phyloP scores from a whole-genome alignment of 2,888 invertebrate species.

The Euclidia mi region DNA sequence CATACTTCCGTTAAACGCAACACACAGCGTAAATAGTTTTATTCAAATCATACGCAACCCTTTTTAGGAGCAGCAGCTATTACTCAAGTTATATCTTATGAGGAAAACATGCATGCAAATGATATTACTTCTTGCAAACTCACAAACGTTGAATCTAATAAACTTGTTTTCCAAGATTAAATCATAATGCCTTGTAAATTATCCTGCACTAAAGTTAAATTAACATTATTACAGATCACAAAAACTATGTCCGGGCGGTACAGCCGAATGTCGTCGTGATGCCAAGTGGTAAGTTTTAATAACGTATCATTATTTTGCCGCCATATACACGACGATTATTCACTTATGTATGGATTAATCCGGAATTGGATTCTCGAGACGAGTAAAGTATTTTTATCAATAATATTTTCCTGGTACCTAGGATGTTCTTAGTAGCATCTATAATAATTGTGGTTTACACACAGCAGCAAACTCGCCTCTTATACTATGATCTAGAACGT shows the following conservation, averaged over 20 bases:
- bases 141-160: not conserved
- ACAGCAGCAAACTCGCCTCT: too few relatives aligned
- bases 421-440: too few relatives aligned
- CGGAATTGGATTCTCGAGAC: too few relatives aligned
- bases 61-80: not conserved
- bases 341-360: too few relatives aligned
- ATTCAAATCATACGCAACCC: not conserved
- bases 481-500: too few relatives aligned
- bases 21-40: too few relatives aligned
- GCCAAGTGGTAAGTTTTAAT: conserved; percentile 29
- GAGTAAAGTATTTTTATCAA: too few relatives aligned
- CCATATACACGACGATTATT: too few relatives aligned
- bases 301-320: not conserved
- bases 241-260: conserved; percentile 19
- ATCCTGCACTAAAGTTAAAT: not conserved
- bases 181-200: not conserved
- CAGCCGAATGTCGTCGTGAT: conserved; percentile 43
- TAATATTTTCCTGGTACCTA: too few relatives aligned
- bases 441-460: too few relatives aligned
- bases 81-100: not conserved
- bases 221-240: conserved; percentile 30
- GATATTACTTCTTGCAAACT: not conserved
- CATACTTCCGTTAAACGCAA: too few relatives aligned
- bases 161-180: not conserved
- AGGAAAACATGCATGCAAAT: conserved; percentile 1